Conservation (phyloP, 2,113 vertebrate species). For the Elephas maximus region DNA sequence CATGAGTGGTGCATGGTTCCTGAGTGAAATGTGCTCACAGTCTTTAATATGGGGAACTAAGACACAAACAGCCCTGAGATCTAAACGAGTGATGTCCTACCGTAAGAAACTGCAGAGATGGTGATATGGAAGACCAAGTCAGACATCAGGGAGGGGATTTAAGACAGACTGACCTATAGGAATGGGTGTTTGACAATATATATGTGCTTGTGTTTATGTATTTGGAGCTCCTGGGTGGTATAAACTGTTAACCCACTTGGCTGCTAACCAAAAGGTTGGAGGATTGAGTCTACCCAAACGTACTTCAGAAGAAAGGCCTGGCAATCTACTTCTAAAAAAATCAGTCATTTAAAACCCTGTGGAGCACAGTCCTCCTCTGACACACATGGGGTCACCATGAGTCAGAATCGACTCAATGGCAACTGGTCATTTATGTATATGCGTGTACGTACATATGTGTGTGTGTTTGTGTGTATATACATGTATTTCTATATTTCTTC, state of each 20-base stretch:
- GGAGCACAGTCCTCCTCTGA: neutral
- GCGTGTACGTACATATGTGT: too few species aligned
- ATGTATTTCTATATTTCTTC: neutral
- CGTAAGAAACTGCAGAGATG: neutral
- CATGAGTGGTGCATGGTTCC: neutral
- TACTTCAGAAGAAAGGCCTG: neutral
- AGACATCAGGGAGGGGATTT: accelerated
- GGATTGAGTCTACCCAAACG: neutral
- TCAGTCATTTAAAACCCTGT: neutral
- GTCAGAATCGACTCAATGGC: neutral
- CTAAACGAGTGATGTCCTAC: neutral
- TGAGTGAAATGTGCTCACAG: too few species aligned
- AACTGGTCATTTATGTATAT: neutral
- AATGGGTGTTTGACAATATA: accelerated
- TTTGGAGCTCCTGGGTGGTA: neutral
- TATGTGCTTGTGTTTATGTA: accelerated
- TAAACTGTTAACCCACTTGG: neutral
- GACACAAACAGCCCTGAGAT: neutral
- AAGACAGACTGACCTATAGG: neutral
- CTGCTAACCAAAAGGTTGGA: neutral
- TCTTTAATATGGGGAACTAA: neutral
- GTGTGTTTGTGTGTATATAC: too few species aligned
- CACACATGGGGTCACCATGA: neutral
- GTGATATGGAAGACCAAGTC: neutral
- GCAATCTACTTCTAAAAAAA: neutral